These are phyloP conservation scores for Limosa lapponica DNA, from an alignment of 2,797 vertebrate genomes.

Conservation along the genomic window DNA sequence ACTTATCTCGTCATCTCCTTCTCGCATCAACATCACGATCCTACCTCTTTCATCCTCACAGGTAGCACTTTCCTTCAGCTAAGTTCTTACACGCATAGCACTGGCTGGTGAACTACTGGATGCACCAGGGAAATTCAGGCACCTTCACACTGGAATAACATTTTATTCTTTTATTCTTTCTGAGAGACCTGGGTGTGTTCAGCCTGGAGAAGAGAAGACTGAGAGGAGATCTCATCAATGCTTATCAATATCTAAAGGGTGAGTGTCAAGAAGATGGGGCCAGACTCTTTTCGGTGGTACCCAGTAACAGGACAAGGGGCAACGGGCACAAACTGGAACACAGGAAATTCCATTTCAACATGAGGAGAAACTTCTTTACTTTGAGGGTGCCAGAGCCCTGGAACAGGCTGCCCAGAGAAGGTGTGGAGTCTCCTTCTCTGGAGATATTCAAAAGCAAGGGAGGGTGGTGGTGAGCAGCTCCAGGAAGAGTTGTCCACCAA, in stretches of 20 bases:
- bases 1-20: not conserved
- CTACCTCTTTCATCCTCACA: not conserved
- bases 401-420: not conserved
- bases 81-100: fast-evolving
- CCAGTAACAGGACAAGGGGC: not conserved
- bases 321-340: not conserved
- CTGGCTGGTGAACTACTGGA: not conserved
- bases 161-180: not conserved
- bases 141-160: not conserved
- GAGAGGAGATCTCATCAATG: not conserved
- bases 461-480: not conserved
- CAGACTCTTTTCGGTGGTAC: not conserved
- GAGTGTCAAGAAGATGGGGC: not conserved
- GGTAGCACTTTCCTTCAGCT: not conserved
- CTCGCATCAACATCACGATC: fast-evolving
- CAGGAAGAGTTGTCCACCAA: not conserved
- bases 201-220: not conserved
- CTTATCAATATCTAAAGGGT: not conserved
- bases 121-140: not conserved
- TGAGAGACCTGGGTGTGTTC: not conserved
- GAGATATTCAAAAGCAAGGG: not conserved
- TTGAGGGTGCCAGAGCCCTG: not conserved
- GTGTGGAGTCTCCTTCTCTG: not conserved
- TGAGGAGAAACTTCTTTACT: not conserved
- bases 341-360: not conserved